Evolutionary conservation across 2,113 vertebrate genomes (phyloP).

Genomic region (Coreoperca whiteheadi): DNA sequence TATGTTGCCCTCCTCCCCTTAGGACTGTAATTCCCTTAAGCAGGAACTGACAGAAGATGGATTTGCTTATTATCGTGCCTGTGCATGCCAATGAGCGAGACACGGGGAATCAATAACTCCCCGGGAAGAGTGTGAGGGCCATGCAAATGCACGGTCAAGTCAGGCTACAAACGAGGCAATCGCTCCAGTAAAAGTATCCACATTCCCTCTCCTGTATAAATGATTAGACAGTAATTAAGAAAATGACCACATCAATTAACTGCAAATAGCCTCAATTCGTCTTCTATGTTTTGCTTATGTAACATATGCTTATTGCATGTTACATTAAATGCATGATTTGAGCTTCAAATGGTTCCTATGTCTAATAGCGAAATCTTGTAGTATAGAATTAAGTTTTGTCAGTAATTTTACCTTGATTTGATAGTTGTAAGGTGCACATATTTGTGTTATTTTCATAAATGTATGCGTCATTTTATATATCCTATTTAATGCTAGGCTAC

Average conservation of each 20-base stretch:
- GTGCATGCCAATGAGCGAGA: constrained; percentile 56
- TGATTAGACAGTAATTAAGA: constrained; percentile 57
- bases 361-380: too few relatives aligned
- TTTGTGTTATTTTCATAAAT: too few relatives aligned
- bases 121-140: constrained; percentile 25
- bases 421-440: too few relatives aligned
- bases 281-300: constrained; percentile 63
- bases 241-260: constrained; percentile 71
- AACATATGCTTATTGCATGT: too few relatives aligned
- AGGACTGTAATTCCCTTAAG: constrained; percentile 34
- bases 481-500: too few relatives aligned
- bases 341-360: too few relatives aligned
- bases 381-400: too few relatives aligned
- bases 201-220: constrained; percentile 33
- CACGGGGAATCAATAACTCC: constrained; percentile 56
- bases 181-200: neutral
- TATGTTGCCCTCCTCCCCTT: constrained; percentile 22
- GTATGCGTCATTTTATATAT: too few relatives aligned
- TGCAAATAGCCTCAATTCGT: constrained; percentile 69
- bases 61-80: constrained; percentile 61
- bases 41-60: constrained; percentile 55
- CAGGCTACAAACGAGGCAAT: constrained; percentile 11
- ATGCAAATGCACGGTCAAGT: constrained; percentile 36
- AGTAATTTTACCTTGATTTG: too few relatives aligned
- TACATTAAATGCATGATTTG: too few relatives aligned